Base-by-base conservation (phyloP, 1,140 invertebrate genomes). In the Drosophila kanapiae region DNA sequence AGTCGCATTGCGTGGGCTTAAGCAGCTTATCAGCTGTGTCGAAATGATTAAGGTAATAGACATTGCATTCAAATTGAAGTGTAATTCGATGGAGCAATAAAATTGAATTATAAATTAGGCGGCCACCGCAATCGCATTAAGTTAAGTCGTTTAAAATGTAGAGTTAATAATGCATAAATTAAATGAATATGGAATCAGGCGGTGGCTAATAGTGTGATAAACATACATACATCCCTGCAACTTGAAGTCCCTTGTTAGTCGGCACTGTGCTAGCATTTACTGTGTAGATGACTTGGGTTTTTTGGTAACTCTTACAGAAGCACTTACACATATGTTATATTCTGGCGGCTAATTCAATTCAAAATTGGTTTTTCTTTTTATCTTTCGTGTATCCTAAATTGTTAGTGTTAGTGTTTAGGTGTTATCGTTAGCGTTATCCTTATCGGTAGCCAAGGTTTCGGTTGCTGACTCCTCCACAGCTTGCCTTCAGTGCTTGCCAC, bases 401-500 rank as follows among this genome's bases (percentile, higher is more conserved):
- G 35, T 65, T 33, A 31, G 31, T 16, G 43, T 64, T 43, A 16
- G 33, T 48, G 40, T 38, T 61, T 33, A 54, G 54, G 54, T 51
- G 37, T 61, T 51, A 38, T 42, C 33, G 29, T 59, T 23, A 57
- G 57, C 56, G 43, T 35, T 23, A 42, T 69, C 56, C 42, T 61
- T 37, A 48, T 71, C 68, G n/a, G 31, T 40, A 45, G 38, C 38
- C 47, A 47, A 56, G 54, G 33, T 45, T 31, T 45, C 16, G n/a
- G 11, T 13, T 53, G 16, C 11, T 4, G 31, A 7, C 47, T 1
- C 16, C 11, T 11, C 31, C 40, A 27, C 37, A 23, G 18, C 18
- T 47, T 5, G 48, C 31, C 1, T 70, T 69, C 81, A 88, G 63
- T 85, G 85, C 60, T 85, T 88, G 81, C 81, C 75, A 60, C 85